phyloP scores from a whole-genome alignment of 2,113 vertebrate genomes.

The Coregonus clupeaformis region DNA sequence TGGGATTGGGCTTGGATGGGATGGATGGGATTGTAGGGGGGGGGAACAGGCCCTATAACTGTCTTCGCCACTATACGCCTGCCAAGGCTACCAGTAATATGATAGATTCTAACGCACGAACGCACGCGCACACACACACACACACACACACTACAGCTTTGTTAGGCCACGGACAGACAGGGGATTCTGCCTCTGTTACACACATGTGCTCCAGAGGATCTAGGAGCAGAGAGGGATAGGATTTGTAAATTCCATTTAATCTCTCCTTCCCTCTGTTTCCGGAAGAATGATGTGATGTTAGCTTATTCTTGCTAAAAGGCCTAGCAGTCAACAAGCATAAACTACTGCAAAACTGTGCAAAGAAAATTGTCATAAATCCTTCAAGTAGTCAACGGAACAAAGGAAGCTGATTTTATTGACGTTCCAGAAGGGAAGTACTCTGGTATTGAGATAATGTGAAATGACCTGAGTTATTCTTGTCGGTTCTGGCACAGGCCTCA shows the following conservation, averaged over 20 bases:
- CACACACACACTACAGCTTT: no score
- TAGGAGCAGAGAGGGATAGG: slow-evolving; percentile 51
- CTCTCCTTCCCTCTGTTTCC: neutral
- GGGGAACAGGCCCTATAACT: no score
- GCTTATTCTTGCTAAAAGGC: no score
- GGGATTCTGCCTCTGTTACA: no score
- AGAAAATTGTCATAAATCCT: neutral
- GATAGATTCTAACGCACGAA: no score
- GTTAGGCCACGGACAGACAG: no score
- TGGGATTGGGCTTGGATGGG: slow-evolving; percentile 51
- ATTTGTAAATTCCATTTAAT: slow-evolving; percentile 22
- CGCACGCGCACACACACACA: no score
- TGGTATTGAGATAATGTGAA: neutral
- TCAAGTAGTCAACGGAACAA: neutral
- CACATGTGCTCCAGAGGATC: no score
- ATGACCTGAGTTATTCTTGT: slow-evolving; percentile 10
- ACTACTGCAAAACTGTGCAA: neutral
- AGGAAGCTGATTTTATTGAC: slow-evolving; percentile 17
- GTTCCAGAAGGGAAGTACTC: slow-evolving; percentile 19
- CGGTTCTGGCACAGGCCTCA: neutral
- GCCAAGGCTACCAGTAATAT: no score
- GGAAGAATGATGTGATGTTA: neutral
- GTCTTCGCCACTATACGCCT: no score
- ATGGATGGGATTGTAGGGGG: no score
- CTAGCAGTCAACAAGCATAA: neutral